These are phyloP conservation scores for Lamprotornis superbus DNA, from an alignment of 2,113 vertebrate species.

Conservation along the genomic window DNA sequence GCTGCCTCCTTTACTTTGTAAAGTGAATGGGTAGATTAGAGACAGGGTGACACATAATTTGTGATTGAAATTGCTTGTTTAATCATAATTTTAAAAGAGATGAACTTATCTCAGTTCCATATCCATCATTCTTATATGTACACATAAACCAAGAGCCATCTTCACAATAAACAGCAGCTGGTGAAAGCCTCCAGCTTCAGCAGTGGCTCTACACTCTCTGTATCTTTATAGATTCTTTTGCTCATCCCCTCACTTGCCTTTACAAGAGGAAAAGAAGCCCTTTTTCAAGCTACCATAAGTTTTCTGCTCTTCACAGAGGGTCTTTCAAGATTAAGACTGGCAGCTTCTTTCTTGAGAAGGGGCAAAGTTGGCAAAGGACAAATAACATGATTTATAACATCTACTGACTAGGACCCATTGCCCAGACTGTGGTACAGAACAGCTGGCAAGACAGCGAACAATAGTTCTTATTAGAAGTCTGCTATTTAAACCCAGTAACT, in stretches of 20 bases:
- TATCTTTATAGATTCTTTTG: neutral
- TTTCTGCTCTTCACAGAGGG: neutral
- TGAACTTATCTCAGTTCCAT: neutral
- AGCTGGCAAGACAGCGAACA: neutral
- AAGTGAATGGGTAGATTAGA: slow-evolving; percentile 53
- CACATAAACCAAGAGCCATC: neutral
- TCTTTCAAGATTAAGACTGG: slow-evolving; percentile 18
- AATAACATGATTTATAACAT: slow-evolving; percentile 31
- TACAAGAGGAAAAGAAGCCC: neutral
- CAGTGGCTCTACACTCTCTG: neutral
- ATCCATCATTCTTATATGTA: neutral
- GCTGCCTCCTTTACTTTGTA: slow-evolving; percentile 53
- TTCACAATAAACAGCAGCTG: slow-evolving; percentile 14
- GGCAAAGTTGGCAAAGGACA: slow-evolving; percentile 12
- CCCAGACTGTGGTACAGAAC: neutral
- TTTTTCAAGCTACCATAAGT: slow-evolving; percentile 4
- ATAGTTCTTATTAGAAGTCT: neutral
- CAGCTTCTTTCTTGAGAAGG: neutral
- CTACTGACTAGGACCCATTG: neutral
- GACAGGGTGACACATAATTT: slow-evolving; percentile 39
- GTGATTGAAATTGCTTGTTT: slow-evolving; percentile 43
- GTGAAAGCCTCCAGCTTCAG: neutral
- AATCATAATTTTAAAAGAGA: slow-evolving; percentile 48
- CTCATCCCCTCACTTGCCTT: neutral
- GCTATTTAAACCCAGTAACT: neutral